Conservation (phyloP, 2,113 vertebrate species). For the Hippocampus abdominalis region DNA sequence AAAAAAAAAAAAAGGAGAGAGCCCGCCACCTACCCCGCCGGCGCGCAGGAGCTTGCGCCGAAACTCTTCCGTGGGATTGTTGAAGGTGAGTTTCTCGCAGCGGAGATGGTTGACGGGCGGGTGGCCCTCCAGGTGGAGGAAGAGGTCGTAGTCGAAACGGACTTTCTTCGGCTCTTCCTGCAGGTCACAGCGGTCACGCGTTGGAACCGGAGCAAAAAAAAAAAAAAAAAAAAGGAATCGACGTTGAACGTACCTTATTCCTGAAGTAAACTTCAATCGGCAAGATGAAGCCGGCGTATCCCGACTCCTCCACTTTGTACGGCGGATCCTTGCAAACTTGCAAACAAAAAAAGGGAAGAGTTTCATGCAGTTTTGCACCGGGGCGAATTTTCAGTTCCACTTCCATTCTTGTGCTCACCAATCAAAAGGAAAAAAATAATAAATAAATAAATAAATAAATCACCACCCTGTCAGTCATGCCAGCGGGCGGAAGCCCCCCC, state of each 20-base stretch:
- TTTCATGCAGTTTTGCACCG: constrained; percentile 32
- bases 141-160: constrained; percentile 96
- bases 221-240: background rate
- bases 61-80: constrained; percentile 96
- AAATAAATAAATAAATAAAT: background rate
- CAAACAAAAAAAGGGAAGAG: constrained; percentile 28
- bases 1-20: too few relatives aligned
- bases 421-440: constrained; percentile 7
- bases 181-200: background rate
- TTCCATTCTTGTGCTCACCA: constrained; percentile 11
- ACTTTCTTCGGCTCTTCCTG: constrained; percentile 98
- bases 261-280: constrained; percentile 99
- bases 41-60: constrained; percentile 90
- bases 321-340: constrained; percentile 97
- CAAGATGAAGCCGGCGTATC: constrained; percentile 97
- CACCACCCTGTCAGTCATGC: background rate
- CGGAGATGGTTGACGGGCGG: constrained; percentile 97
- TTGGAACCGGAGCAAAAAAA: background rate
- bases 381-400: constrained; percentile 51
- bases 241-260: constrained; percentile 82
- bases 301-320: constrained; percentile 97
- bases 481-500: constrained; percentile 6
- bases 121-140: constrained; percentile 96
- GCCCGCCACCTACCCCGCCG: constrained; percentile 80
- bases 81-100: constrained; percentile 98